phyloP scores from a whole-genome alignment of 2,797 vertebrate genomes.

The Podarcis siculus region DNA sequence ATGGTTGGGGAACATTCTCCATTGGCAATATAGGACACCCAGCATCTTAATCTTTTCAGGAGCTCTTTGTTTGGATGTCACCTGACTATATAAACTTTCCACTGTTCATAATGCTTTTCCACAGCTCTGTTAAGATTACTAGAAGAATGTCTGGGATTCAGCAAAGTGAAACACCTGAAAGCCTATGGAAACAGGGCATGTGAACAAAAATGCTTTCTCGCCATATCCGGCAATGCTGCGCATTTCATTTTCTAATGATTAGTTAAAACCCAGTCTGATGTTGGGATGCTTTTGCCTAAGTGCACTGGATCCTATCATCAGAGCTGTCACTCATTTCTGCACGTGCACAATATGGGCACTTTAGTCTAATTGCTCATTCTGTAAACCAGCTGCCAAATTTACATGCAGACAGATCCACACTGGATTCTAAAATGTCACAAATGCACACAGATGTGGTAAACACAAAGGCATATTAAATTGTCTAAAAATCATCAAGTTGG shows the following conservation, averaged over 20 bases:
- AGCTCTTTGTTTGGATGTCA: neutral
- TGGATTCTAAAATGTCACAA: conserved; percentile 5
- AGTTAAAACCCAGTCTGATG: neutral
- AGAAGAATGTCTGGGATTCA: neutral
- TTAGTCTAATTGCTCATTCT: neutral
- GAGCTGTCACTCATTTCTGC: conserved; percentile 9
- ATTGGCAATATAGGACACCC: neutral
- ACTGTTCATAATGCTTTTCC: neutral
- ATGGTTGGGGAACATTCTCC: too few species aligned
- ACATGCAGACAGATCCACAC: conserved; percentile 8
- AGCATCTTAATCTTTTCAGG: neutral
- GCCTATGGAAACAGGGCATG: neutral
- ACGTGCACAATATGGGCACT: neutral
- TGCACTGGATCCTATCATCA: conserved; percentile 4
- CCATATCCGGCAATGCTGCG: neutral
- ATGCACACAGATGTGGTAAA: conserved; percentile 30
- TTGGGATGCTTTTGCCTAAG: neutral
- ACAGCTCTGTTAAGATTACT: neutral
- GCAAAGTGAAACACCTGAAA: neutral
- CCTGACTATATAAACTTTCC: neutral
- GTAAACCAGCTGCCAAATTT: conserved; percentile 7
- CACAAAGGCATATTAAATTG: conserved; percentile 17
- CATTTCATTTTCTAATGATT: neutral
- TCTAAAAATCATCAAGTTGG: neutral
- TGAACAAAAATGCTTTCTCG: neutral